These are phyloP conservation scores for Pomatorhinus ruficollis DNA, from an alignment of 2,113 vertebrate species.

Conservation along the genomic window DNA sequence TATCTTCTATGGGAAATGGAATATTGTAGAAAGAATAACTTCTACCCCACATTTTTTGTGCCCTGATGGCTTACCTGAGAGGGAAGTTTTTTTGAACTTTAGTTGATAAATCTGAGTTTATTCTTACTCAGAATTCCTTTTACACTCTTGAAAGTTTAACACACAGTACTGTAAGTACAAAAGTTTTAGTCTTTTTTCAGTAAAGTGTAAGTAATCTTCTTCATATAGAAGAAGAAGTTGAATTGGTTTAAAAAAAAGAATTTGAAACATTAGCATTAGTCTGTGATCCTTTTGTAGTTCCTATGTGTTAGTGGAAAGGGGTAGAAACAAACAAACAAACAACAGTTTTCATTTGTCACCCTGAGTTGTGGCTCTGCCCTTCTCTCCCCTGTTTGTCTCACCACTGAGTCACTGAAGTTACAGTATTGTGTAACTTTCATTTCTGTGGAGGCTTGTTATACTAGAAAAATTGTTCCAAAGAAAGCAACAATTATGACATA, in stretches of 20 bases:
- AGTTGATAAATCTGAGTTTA: not conserved
- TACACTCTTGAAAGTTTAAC: not conserved
- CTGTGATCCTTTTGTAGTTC: not conserved
- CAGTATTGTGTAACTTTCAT: slow-evolving; percentile 82
- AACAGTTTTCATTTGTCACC: not conserved
- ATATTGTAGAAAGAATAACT: not conserved
- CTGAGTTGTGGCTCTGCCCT: slow-evolving; percentile 23
- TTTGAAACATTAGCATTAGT: not conserved
- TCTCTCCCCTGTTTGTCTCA: slow-evolving; percentile 46
- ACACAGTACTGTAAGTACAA: not conserved
- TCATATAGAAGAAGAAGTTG: not conserved
- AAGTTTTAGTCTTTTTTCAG: not conserved
- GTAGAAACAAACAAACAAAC: not conserved
- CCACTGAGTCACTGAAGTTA: slow-evolving; percentile 74
- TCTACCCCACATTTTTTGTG: not conserved
- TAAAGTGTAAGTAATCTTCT: not conserved
- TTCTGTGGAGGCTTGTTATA: slow-evolving; percentile 81
- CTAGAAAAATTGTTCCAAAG: slow-evolving; percentile 84
- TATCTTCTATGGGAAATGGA: not conserved
- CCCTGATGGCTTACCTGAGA: not conserved
- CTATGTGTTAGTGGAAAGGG: not conserved
- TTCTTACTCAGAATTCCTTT: not conserved
- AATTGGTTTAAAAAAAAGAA: not conserved
- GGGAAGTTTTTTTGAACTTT: not conserved
- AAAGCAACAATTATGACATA: slow-evolving; percentile 88